Evolutionary conservation across 2,113 vertebrate genomes (phyloP), one percentile per base, ranked within the genome.

Genomic region (Vombatus ursinus): DNA sequence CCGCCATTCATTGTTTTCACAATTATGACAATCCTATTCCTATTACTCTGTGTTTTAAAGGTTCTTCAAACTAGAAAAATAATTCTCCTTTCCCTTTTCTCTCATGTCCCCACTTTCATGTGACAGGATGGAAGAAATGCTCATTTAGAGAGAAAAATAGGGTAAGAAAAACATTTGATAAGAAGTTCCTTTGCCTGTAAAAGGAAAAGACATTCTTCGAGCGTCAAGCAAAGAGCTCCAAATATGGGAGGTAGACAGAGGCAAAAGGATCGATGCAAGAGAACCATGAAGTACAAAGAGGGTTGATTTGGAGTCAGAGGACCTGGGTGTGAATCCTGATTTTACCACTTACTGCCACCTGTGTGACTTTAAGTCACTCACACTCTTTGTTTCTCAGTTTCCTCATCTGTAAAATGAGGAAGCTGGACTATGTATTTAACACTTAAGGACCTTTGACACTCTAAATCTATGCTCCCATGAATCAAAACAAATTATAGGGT

Each of bases 31-130:
- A 52, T 94, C 51, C 50, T 9, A 91, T 8, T 94, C 96, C 0
- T 25, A 68, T 53, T 94, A 96, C 90, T 31, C 91, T 93, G 53
- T 26, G 94, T 94, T 96, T 94, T 77, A 22, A 90, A 95, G 90
- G 94, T 91, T 92, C 92, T 96, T 51, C 50, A 96, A 91, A 53
- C 95, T 94, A 96, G 50, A 96, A 94, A 54, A 95, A 96, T 68
- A 68, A 84, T 44, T 84, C 16, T 84, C n/a, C 16, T 84, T 84
- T 23, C 37, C n/a, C 49, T 50, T 48, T 90, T 90, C 47, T 90
- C 89, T 49, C 49, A 48, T 28, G 10, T 44, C 48, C 48, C 49
- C 31, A 68, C 12, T 50, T 50, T 50, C 3, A 3, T 28, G 24
- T 90, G 49, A 48, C 10, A 50, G 89, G 48, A 28, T 28, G 89